phyloP scores from a whole-genome alignment of 2,888 invertebrate species.

The Hyalella azteca region DNA sequence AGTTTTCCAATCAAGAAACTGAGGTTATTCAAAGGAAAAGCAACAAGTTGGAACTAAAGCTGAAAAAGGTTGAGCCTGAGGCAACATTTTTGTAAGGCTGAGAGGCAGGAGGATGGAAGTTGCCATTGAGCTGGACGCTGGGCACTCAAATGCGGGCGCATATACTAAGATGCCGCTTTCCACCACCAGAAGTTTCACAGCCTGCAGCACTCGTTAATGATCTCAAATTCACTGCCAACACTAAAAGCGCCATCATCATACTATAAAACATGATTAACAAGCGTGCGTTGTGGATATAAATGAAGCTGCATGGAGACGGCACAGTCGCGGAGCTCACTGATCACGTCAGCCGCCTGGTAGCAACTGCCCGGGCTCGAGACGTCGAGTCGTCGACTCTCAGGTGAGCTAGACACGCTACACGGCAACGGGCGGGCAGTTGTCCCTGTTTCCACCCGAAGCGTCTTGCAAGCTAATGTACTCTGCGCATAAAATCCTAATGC shows the following conservation, averaged over 20 bases:
- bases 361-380: slow-evolving; percentile 7
- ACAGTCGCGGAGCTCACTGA: slow-evolving; percentile 10
- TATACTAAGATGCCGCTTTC: not conserved
- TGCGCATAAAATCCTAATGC: too few relatives aligned
- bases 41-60: too few relatives aligned
- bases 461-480: too few relatives aligned
- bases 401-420: too few relatives aligned
- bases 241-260: not conserved
- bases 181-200: not conserved
- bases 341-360: not conserved
- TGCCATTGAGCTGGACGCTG: slow-evolving; percentile 21
- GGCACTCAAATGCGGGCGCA: not conserved
- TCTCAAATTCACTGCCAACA: too few relatives aligned
- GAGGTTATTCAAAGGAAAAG: too few relatives aligned
- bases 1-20: too few relatives aligned
- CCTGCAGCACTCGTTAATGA: not conserved
- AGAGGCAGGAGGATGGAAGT: slow-evolving; percentile 6
- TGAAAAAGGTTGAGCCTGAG: slow-evolving; percentile 1
- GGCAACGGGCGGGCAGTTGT: too few relatives aligned
- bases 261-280: too few relatives aligned
- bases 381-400: not conserved
- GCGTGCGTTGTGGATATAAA: not conserved
- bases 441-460: too few relatives aligned
- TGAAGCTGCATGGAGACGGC: not conserved
- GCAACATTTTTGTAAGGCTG: slow-evolving; percentile 1